phyloP scores from a whole-genome alignment of 1,140 invertebrate genomes.

The Brachionus rotundiformis region DNA sequence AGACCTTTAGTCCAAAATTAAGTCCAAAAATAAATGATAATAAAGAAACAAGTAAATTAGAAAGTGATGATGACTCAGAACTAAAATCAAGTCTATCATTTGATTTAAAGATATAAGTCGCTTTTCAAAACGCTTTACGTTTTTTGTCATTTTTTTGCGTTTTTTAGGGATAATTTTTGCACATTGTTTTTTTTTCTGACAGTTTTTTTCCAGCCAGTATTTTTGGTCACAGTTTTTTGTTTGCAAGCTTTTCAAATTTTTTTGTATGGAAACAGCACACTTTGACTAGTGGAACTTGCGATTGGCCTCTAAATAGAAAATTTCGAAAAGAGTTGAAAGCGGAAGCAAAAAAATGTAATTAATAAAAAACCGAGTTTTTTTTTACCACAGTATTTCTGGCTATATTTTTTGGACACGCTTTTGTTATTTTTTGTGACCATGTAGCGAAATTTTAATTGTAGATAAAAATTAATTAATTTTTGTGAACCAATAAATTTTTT shows the following conservation, averaged over 20 bases:
- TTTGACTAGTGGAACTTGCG: too few species aligned
- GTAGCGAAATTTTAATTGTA: background rate
- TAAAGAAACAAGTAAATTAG: background rate
- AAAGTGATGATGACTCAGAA: background rate
- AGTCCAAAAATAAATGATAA: slow-evolving; percentile 10
- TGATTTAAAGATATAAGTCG: background rate
- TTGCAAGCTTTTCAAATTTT: background rate
- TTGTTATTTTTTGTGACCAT: background rate
- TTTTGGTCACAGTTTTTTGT: background rate
- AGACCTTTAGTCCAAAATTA: slow-evolving; percentile 3
- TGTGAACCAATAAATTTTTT: background rate
- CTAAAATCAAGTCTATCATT: background rate
- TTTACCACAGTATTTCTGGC: background rate
- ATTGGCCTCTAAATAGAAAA: background rate
- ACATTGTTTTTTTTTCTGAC: too few species aligned
- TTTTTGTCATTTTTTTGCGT: background rate
- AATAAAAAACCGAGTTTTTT: background rate
- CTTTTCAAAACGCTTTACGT: background rate
- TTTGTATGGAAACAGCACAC: background rate
- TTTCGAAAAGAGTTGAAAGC: background rate
- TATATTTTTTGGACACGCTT: background rate
- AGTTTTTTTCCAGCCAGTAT: background rate
- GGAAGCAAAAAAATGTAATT: background rate
- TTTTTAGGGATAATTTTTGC: too few species aligned
- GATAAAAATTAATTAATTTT: slow-evolving; percentile 2